Evolutionary conservation across 2,113 vertebrate genomes (phyloP), one percentile per base, ranked within the genome.

Genomic region (Toxostoma redivivum): DNA sequence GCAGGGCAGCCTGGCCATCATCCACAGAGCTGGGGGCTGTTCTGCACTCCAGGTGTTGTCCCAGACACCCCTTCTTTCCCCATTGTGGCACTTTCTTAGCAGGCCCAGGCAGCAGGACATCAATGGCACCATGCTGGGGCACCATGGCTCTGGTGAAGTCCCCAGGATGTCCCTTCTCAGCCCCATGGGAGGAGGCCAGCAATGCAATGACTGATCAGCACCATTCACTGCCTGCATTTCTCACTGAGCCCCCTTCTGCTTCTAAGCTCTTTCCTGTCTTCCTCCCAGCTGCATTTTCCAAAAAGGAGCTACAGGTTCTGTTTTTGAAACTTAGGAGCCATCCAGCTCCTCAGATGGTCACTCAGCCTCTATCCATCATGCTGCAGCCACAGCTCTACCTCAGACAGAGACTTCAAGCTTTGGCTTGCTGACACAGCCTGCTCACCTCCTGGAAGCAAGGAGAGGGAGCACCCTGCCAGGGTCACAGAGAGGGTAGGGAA

Each of bases 331-430:
- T 33, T 6, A 9, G 51, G 30, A 76, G n/a, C 38, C 19, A 42
- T 4, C 7, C 65, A 71, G 33, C 15, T 60, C 47, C 76, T 53
- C 37, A 0, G 0, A 9, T 0, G 14, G 30, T 15, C 65, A 18
- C 47, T 40, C 65, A 45, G 67, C 37, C 47, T 74, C 51, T 35
- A 11, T 7, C 73, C 56, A 24, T 2, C 60, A 21, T 7, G 0
- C 38, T 42, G 38, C 61, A 87, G 60, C 42, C 81, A 58, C 40
- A 47, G 33, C 47, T 78, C 33, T 28, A 1, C 53, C 11, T 25
- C 15, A 71, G 33, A 37, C 11, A 0, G 0, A 66, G 44, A 27
- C 58, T 53, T 62, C 47, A 37, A 44, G 38, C 13, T 45, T 15
- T 45, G 57, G 11, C 85, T 48, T 37, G 56, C 73, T 85, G 60